Base-by-base conservation (phyloP, 2,113 vertebrate species). In the Clarias gariepinus region DNA sequence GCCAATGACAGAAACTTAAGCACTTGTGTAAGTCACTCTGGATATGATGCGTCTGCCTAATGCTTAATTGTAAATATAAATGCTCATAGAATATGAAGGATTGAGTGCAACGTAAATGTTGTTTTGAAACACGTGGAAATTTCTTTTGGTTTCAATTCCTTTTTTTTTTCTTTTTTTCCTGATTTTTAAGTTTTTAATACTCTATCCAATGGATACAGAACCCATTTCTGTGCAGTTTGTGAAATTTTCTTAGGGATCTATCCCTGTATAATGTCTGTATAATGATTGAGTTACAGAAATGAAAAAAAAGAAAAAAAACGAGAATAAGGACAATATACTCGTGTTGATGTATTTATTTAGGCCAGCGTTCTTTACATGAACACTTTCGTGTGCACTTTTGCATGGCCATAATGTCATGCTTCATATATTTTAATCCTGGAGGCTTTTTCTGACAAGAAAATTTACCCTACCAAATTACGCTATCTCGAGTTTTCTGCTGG, bases 361-460 rank as follows among this genome's bases (percentile, higher is more conserved):
- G 71, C 3, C 69, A 41, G 69, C 71, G 23, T 73, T 73, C 69
- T 73, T 33, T 4, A 10, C 71, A 47, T 23, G 41, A 1, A 3
- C 71, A 74, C 71, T 25, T 47, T 47, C 0, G 47, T 7, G 47
- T 47, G 47, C 36, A 25, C 11, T 25, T 74, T 47, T 23, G 21
- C 23, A 21, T 11, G 9, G 18, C 13, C 15, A 18, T 21, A 21
- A 36, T 21, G 18, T 71, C 33, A 71, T 21, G 33, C 33, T 73
- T 73, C 33, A 41, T n/a, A 52, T 74, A 74, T 52, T 25, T 74
- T 47, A 76, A 76, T n/a, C 11, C 73, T 76, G 23, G 73, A n/a
- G 73, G 71, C 36, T 21, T 47, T 74, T 74, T 47, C 71, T 73
- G 71, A 47, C 36, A 74, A 47, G 71, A 47, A 76, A 76, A 47